These are phyloP conservation scores for Caenorhabditis sulstoni DNA, from an alignment of 2,888 invertebrate genomes.

Conservation along the genomic window DNA sequence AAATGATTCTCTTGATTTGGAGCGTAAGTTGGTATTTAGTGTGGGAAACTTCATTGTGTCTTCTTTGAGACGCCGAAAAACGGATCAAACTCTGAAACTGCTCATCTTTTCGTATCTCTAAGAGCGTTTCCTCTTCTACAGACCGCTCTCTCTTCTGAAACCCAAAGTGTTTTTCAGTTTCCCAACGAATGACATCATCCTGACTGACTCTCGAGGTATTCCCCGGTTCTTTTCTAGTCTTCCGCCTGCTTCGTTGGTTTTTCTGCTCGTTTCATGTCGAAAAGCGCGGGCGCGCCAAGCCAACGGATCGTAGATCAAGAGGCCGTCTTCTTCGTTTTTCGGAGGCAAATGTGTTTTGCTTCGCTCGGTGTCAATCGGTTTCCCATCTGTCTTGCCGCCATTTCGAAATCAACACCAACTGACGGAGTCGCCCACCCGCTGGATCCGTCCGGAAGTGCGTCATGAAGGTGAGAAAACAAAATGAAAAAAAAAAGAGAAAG, in stretches of 20 bases:
- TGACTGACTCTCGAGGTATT: not conserved
- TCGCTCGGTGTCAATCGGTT: conserved; percentile 9
- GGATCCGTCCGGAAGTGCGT: not conserved
- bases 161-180: not conserved
- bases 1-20: too few relatives aligned
- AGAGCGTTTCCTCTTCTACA: too few relatives aligned
- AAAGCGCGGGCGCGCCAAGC: conserved; percentile 14
- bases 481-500: not conserved
- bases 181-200: not conserved
- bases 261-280: conserved; percentile 34
- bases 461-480: conserved; percentile 16
- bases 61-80: too few relatives aligned
- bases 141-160: too few relatives aligned
- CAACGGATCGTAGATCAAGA: conserved; percentile 50
- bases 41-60: too few relatives aligned
- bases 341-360: conserved; percentile 27
- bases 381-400: conserved; percentile 33
- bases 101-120: too few relatives aligned
- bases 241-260: conserved; percentile 1
- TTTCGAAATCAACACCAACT: conserved; percentile 35
- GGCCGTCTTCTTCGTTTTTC: not conserved
- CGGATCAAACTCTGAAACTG: too few relatives aligned
- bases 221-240: not conserved
- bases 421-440: conserved; percentile 6
- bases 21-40: too few relatives aligned